Conservation (phyloP, 2,888 invertebrate genomes). For the Pristionchus fissidentatus region DNA sequence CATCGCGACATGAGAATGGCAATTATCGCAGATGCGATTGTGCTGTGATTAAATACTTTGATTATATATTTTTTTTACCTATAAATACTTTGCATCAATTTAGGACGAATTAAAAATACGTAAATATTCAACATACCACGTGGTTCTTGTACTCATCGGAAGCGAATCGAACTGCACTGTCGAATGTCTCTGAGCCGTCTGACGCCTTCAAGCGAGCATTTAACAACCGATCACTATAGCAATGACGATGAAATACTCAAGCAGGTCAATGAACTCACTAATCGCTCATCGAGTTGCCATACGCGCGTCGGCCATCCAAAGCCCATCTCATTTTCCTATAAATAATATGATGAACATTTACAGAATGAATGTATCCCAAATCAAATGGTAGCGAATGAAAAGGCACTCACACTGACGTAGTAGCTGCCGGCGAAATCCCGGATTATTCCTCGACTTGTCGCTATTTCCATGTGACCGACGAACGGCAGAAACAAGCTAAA, state of each 20-base stretch:
- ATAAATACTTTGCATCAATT: too few relatives aligned
- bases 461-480: constrained; percentile 98
- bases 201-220: constrained; percentile 62
- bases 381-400: too few relatives aligned
- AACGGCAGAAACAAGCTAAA: constrained; percentile 93
- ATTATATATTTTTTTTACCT: background rate
- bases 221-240: too few relatives aligned
- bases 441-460: constrained; percentile 88
- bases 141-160: constrained; percentile 93
- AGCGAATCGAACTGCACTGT: constrained; percentile 89
- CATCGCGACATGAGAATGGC: constrained; percentile 95
- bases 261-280: too few relatives aligned
- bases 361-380: too few relatives aligned
- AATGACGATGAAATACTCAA: too few relatives aligned
- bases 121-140: constrained; percentile 82
- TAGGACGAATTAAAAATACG: background rate
- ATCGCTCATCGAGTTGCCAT: constrained; percentile 82
- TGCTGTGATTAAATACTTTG: constrained; percentile 81
- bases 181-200: constrained; percentile 88
- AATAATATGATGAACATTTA: too few relatives aligned
- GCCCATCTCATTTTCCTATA: constrained; percentile 79
- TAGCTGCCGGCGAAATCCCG: constrained; percentile 98
- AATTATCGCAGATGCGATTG: constrained; percentile 95
- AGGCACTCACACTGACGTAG: constrained; percentile 83
- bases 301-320: constrained; percentile 80